phyloP scores from a whole-genome alignment of 2,888 invertebrate species.

The Drosophila longiperda region DNA sequence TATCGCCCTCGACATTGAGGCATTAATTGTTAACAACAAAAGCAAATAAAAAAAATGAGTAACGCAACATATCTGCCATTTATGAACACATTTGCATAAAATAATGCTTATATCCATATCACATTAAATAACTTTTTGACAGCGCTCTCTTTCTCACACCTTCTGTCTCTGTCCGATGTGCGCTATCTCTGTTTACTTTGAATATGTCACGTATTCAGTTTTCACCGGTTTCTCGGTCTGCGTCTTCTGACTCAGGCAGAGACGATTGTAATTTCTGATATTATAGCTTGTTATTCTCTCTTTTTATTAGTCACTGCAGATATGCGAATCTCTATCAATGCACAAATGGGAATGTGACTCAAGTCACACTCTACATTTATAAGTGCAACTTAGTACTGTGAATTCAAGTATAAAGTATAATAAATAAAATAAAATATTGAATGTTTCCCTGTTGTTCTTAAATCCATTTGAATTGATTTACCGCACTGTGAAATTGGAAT shows the following conservation, averaged over 20 bases:
- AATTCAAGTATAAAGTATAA: too few relatives aligned
- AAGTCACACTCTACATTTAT: neutral
- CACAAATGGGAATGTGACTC: slow-evolving; percentile 41
- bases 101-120: slow-evolving; percentile 55
- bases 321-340: slow-evolving; percentile 29
- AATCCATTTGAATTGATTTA: slow-evolving; percentile 11
- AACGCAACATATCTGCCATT: slow-evolving; percentile 41
- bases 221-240: slow-evolving; percentile 51
- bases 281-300: slow-evolving; percentile 13
- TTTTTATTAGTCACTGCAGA: slow-evolving; percentile 33
- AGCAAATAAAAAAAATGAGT: slow-evolving; percentile 5
- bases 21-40: slow-evolving; percentile 58
- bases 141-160: slow-evolving; percentile 2
- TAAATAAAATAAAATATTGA: too few relatives aligned
- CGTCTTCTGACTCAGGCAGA: slow-evolving; percentile 55
- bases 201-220: slow-evolving; percentile 58
- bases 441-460: neutral
- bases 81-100: slow-evolving; percentile 58
- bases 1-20: slow-evolving; percentile 63
- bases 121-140: slow-evolving; percentile 42
- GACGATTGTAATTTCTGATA: slow-evolving; percentile 16
- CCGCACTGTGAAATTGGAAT: slow-evolving; percentile 43
- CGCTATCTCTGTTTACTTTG: slow-evolving; percentile 20
- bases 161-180: neutral
- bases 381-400: neutral